Evolutionary conservation across 2,113 vertebrate genomes (phyloP).

Genomic region (Aegithalos caudatus): DNA sequence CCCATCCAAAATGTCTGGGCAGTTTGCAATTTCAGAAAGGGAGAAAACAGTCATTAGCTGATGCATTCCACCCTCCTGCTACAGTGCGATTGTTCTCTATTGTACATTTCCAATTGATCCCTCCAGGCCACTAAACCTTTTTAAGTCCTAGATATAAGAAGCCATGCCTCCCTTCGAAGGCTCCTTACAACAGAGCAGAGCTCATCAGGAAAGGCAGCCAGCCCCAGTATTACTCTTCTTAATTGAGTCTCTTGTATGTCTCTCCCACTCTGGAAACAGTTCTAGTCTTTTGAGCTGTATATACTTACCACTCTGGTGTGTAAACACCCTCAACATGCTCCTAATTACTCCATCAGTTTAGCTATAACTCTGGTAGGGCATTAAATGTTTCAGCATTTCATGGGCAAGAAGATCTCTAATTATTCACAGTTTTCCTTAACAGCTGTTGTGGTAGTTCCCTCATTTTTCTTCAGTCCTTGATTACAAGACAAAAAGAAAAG

Average conservation of each 20-base stretch:
- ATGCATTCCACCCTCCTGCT: not conserved
- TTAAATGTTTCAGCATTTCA: not conserved
- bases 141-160: not conserved
- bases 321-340: not conserved
- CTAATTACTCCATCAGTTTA: not conserved
- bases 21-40: not conserved
- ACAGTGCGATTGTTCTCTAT: not conserved
- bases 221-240: not conserved
- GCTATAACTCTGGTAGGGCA: not conserved
- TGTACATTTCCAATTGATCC: not conserved
- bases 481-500: not conserved
- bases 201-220: not conserved
- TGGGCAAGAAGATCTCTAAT: not conserved
- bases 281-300: not conserved
- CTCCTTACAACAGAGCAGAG: not conserved
- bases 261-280: not conserved
- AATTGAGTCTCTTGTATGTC: not conserved
- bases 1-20: not conserved
- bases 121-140: constrained; percentile 14
- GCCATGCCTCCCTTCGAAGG: not conserved
- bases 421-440: not conserved
- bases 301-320: not conserved
- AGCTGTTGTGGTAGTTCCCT: not conserved
- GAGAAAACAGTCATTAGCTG: not conserved
- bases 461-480: not conserved